Base-by-base conservation (phyloP, 2,113 vertebrate genomes). In the Ceratotherium simum region DNA sequence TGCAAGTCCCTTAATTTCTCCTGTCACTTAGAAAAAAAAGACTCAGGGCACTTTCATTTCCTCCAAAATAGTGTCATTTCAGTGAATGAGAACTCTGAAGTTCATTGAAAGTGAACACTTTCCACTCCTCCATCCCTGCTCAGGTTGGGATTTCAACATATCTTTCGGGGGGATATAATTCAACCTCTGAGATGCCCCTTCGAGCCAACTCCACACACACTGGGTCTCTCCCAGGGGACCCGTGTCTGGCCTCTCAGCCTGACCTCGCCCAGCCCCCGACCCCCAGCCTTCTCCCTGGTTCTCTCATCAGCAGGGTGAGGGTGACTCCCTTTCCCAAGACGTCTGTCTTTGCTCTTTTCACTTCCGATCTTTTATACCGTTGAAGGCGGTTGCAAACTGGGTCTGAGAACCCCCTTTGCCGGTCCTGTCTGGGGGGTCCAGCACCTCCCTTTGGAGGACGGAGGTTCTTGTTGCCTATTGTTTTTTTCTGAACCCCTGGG, bases 201-300 rank as follows among this genome's bases (percentile, higher is more conserved):
- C 13, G 5, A 20, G 51, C 25, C 12, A 0, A 2, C 65, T 8
- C 11, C 25, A 7, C 31, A 0, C 25, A 7, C 31, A 0, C 48
- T 17, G 8, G 69, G 27, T 54, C 3, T 73, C 33, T 18, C 36
- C 72, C 23, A 0, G 6, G 23, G 3, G 8, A 11, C 21, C 54
- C 17, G 1, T 5, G 1, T 33, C 60, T 56, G 56, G 33, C 51
- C 64, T 5, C 65, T 42, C 69, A 58, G 27, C 80, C 58, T 62
- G 5, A 1, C 18, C 1, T 3, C 21, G 9, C 33, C n/a, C 16
- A 13, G 36, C 60, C 8, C 46, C 56, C 1, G 0, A 31, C 13
- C 0, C 18, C 62, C 81, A 27, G 70, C 36, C 29, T 33, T 11
- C 23, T 13, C 12, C 76, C 67, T 5, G 3, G 31, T 8, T 33